Conservation (phyloP, 2,113 vertebrate genomes). For the Promerops cafer region DNA sequence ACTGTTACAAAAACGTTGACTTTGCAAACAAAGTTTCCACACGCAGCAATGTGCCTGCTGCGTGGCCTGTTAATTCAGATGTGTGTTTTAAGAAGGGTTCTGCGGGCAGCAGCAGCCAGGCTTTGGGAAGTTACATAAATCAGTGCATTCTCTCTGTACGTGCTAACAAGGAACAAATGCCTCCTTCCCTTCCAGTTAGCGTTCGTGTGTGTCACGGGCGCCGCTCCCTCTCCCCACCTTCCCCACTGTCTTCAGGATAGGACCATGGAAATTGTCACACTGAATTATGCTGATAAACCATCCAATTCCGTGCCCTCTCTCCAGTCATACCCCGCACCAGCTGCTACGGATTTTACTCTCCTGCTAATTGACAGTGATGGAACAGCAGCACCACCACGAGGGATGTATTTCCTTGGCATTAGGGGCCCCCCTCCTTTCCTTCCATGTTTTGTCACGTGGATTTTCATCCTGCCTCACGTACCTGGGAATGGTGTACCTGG, state of each 20-base stretch:
- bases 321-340: not conserved
- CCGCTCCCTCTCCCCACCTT: not conserved
- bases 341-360: not conserved
- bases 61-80: not conserved
- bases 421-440: not conserved
- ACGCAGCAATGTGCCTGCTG: not conserved
- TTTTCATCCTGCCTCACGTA: not conserved
- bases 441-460: fast-evolving
- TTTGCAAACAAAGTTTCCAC: not conserved
- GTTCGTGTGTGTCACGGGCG: not conserved
- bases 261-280: not conserved
- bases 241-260: not conserved
- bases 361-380: not conserved
- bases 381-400: conserved; percentile 36
- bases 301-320: not conserved
- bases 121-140: conserved; percentile 1
- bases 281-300: not conserved
- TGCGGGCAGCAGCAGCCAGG: not conserved
- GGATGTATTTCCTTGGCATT: not conserved
- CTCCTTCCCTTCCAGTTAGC: not conserved
- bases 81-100: not conserved
- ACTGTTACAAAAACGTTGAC: not conserved
- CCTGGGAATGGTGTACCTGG: fast-evolving
- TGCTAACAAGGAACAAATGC: not conserved
- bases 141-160: not conserved